These are phyloP conservation scores for Pluvianellus socialis DNA, from an alignment of 2,113 vertebrate genomes.

Conservation along the genomic window DNA sequence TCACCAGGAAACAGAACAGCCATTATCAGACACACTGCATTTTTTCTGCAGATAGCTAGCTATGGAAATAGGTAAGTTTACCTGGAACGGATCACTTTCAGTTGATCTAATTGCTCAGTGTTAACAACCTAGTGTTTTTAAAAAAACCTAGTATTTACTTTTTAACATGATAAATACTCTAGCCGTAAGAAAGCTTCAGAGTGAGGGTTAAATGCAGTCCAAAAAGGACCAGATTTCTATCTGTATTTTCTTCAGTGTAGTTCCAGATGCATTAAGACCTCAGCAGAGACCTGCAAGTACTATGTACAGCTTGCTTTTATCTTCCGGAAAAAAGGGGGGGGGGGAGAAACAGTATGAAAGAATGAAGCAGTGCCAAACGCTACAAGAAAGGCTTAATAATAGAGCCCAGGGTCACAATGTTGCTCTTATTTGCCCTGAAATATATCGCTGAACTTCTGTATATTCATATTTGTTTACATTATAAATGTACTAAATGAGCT, in stretches of 20 bases:
- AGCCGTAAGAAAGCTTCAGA: background rate
- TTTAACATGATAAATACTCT: background rate
- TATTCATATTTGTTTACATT: slow-evolving; percentile 81
- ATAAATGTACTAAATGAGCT: slow-evolving; percentile 79
- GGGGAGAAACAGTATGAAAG: background rate
- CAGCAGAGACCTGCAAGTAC: slow-evolving; percentile 13
- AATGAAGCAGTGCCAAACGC: slow-evolving; percentile 29
- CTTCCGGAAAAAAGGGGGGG: background rate
- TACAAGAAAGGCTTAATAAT: slow-evolving; percentile 60
- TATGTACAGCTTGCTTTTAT: slow-evolving; percentile 41
- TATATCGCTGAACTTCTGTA: slow-evolving; percentile 71
- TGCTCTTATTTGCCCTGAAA: slow-evolving; percentile 72
- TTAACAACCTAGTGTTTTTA: background rate
- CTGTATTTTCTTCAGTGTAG: background rate
- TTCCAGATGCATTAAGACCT: slow-evolving; percentile 12
- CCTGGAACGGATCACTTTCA: background rate
- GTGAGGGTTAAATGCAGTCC: background rate
- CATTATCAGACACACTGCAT: background rate
- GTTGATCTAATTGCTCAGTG: background rate
- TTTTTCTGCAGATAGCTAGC: background rate
- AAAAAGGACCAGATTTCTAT: background rate
- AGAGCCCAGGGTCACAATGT: slow-evolving; percentile 62
- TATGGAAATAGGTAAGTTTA: background rate
- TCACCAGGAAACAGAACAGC: slow-evolving; percentile 26
- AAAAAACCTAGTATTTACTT: background rate